Evolutionary conservation across 2,888 invertebrate species (phyloP).

Genomic region (Sabatieria punctata): DNA sequence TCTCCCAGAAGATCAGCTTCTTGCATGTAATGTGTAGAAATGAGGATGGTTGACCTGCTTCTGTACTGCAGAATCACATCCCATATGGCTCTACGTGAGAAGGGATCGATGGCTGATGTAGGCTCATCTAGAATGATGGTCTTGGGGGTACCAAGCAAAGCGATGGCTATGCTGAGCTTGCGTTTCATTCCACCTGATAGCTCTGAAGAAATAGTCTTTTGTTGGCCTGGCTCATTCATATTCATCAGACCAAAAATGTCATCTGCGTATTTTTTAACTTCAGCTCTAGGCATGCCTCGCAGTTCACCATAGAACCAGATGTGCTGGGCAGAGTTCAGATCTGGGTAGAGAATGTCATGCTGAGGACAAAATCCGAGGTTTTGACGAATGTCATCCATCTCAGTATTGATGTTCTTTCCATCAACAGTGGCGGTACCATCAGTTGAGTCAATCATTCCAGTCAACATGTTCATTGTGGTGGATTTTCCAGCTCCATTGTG

Average conservation of each 20-base stretch:
- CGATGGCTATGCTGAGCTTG: slow-evolving; percentile 59
- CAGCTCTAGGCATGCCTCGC: neutral
- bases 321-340: slow-evolving; percentile 6
- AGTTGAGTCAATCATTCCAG: slow-evolving; percentile 7
- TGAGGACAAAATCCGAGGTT: slow-evolving; percentile 7
- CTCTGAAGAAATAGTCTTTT: no score
- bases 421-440: neutral
- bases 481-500: slow-evolving; percentile 10
- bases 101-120: slow-evolving; percentile 66
- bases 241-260: neutral
- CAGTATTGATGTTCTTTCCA: neutral
- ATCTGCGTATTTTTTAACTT: neutral
- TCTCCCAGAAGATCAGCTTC: slow-evolving; percentile 73
- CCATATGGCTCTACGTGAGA: slow-evolving; percentile 64
- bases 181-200: slow-evolving; percentile 71
- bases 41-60: slow-evolving; percentile 40
- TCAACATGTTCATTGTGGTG: slow-evolving; percentile 9
- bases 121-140: slow-evolving; percentile 65
- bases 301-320: slow-evolving; percentile 6
- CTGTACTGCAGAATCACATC: slow-evolving; percentile 52
- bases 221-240: no score
- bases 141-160: slow-evolving; percentile 69
- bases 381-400: neutral
- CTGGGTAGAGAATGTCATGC: slow-evolving; percentile 10
- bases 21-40: slow-evolving; percentile 77